Conservation (phyloP, 2,888 invertebrate genomes). For the Luperina nickerlii region DNA sequence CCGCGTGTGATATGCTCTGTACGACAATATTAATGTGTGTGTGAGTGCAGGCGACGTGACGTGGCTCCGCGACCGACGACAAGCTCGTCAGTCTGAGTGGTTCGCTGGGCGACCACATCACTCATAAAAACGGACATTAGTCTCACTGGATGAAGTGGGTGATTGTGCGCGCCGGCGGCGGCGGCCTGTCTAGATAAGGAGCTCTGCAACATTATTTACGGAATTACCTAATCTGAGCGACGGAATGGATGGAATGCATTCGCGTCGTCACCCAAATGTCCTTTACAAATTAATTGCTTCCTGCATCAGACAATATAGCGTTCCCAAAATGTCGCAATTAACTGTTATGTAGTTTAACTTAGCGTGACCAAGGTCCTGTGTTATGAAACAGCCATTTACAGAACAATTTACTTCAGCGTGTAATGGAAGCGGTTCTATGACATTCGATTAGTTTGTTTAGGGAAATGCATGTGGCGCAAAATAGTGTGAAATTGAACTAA, state of each 20-base stretch:
- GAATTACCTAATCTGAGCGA: constrained; percentile 8
- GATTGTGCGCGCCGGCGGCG: background rate
- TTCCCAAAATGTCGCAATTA: constrained; percentile 51
- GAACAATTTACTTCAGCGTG: constrained; percentile 15
- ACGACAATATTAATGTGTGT: constrained; percentile 46
- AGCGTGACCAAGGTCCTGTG: constrained; percentile 57
- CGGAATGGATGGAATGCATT: constrained; percentile 13
- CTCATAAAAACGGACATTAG: background rate
- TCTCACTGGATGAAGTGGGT: background rate
- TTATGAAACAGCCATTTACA: constrained; percentile 16
- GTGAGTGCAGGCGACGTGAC: constrained; percentile 19
- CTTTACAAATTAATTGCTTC: constrained; percentile 62
- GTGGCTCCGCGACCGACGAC: constrained; percentile 7
- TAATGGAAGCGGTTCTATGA: constrained; percentile 1
- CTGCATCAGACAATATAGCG: constrained; percentile 50
- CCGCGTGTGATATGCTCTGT: constrained; percentile 26
- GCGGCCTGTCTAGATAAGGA: background rate
- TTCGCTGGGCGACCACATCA: background rate
- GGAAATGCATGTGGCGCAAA: background rate
- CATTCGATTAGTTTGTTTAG: constrained; percentile 14
- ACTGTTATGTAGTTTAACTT: constrained; percentile 47
- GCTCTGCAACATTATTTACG: constrained; percentile 14
- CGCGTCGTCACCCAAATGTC: constrained; percentile 42
- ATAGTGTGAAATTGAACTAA: constrained; percentile 8
- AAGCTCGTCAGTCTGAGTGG: background rate